phyloP scores from a whole-genome alignment of 2,797 vertebrate species.

The Sternarchorhynchus goeldii region DNA sequence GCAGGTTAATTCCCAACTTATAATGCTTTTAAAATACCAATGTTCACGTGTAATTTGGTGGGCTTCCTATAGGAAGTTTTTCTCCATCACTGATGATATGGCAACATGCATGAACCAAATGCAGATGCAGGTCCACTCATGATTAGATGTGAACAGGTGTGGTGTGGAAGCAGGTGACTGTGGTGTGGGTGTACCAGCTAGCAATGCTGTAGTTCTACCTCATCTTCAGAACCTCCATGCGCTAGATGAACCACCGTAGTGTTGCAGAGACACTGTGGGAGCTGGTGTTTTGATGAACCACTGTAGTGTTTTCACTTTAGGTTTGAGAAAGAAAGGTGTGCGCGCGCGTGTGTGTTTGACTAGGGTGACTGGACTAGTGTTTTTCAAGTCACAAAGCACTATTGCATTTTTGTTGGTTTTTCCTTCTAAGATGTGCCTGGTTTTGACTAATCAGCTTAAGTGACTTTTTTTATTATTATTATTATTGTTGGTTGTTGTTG shows the following conservation, averaged over 20 bases:
- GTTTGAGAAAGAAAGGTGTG: neutral
- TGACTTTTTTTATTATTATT: neutral
- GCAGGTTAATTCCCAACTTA: neutral
- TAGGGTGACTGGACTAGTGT: too few species aligned
- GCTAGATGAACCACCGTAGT: slow-evolving; percentile 24
- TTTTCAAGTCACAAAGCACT: neutral
- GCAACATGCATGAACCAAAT: slow-evolving; percentile 9
- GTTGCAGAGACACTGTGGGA: neutral
- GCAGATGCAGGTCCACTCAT: neutral
- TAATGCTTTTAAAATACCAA: neutral
- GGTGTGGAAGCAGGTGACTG: neutral
- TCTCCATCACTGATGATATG: neutral
- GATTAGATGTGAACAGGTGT: neutral
- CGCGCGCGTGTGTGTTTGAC: too few species aligned
- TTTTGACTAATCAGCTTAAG: neutral
- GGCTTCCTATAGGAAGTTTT: neutral
- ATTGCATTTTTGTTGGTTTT: neutral
- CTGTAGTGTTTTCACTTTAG: neutral
- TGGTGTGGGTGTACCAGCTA: slow-evolving; percentile 5
- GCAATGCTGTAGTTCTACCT: slow-evolving; percentile 51
- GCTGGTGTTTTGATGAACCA: neutral
- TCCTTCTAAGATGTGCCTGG: neutral
- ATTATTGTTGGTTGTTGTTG: too few species aligned
- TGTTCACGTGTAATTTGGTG: neutral
- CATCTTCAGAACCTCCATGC: slow-evolving; percentile 38